Evolutionary conservation across 2,888 invertebrate species (phyloP).

Genomic region (Eueremaeus valkanovi): DNA sequence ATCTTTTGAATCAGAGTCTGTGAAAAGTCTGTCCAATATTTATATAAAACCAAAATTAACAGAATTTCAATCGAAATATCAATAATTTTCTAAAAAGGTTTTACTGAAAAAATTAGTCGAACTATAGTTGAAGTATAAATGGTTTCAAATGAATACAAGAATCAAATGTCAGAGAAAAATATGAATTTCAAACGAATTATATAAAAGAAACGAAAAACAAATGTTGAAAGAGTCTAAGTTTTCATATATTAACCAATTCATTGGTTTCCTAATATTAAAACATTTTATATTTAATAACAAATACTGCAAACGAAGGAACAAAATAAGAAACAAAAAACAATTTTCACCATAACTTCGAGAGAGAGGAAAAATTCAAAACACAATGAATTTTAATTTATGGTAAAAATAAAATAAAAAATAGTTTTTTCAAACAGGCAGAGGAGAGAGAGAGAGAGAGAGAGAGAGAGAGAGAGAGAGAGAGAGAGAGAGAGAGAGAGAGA

Average conservation of each 20-base stretch:
- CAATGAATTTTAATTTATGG: slow-evolving; percentile 22
- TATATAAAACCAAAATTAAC: too few relatives aligned
- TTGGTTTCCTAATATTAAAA: slow-evolving; percentile 55
- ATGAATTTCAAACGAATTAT: too few relatives aligned
- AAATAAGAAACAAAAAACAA: not conserved
- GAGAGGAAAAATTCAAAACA: not conserved
- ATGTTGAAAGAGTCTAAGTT: not conserved
- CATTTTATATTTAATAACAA: not conserved
- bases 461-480: slow-evolving; percentile 16
- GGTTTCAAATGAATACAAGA: too few relatives aligned
- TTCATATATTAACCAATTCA: not conserved
- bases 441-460: not conserved
- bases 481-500: too few relatives aligned
- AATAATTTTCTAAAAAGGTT: too few relatives aligned
- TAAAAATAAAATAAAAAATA: not conserved
- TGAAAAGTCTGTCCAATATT: too few relatives aligned
- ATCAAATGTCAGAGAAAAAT: too few relatives aligned
- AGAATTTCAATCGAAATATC: too few relatives aligned
- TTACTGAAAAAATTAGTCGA: too few relatives aligned
- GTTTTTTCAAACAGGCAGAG: not conserved
- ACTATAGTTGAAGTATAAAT: too few relatives aligned
- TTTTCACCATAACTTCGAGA: not conserved
- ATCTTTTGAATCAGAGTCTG: too few relatives aligned
- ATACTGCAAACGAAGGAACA: not conserved
- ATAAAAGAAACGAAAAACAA: too few relatives aligned